A percentile compares a stretch with the other conserved stretches of the same genome.
phyloP scores from a whole-genome alignment of 2,888 invertebrate genomes.

The Leucoma salicis region DNA sequence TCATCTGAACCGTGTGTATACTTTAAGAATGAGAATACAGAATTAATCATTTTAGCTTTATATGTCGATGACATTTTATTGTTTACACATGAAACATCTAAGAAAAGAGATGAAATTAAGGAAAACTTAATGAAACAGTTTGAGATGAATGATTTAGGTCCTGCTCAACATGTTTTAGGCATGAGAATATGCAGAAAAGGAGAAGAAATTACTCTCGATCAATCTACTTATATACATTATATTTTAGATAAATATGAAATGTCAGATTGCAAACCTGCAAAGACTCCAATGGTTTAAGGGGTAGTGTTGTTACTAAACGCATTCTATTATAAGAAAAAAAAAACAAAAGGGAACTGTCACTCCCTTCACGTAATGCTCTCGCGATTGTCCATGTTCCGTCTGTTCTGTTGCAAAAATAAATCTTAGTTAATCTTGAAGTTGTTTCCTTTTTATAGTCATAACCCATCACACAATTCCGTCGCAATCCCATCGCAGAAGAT shows the following conservation, averaged over 20 bases:
- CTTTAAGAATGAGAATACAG: background rate
- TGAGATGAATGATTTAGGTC: slow-evolving; percentile 23
- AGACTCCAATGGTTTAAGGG: slow-evolving; percentile 4
- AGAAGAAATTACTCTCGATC: slow-evolving; percentile 8
- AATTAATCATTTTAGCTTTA: slow-evolving; percentile 3
- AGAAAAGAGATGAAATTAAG: slow-evolving; percentile 1
- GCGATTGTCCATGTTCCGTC: no score
- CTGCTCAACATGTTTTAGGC: slow-evolving; percentile 2
- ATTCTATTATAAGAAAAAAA: no score
- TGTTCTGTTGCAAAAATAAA: no score
- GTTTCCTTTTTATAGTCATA: no score
- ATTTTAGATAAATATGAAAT: slow-evolving; percentile 3
- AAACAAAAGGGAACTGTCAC: no score
- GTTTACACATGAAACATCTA: slow-evolving; percentile 17
- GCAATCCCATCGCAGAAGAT: no score
- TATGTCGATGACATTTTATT: slow-evolving; percentile 5
- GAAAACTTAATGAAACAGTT: slow-evolving; percentile 15
- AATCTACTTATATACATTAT: slow-evolving; percentile 2
- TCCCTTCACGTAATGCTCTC: no score
- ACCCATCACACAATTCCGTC: no score
- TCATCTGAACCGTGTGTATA: slow-evolving; percentile 1
- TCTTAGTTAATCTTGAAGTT: no score
- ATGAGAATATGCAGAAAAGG: slow-evolving; percentile 1
- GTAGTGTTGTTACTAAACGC: no score
- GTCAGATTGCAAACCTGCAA: slow-evolving; percentile 1